Conservation (phyloP, 2,113 vertebrate species). For the Pampusana beccarii region DNA sequence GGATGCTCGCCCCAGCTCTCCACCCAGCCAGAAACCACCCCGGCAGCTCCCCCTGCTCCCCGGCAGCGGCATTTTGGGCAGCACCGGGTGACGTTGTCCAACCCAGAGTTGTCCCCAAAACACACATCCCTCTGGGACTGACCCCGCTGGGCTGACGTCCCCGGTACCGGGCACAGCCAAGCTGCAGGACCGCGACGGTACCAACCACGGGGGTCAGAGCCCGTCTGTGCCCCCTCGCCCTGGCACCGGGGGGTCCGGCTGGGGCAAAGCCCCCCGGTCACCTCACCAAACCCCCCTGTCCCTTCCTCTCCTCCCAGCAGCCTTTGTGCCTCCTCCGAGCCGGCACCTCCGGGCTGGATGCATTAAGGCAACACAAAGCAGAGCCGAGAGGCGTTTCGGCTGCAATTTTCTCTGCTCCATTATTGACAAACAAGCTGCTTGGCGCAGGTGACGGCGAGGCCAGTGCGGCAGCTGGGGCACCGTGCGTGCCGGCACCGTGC, state of each 20-base stretch:
- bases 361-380: conserved; percentile 62
- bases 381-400: conserved; percentile 45
- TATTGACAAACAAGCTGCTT: conserved; percentile 73
- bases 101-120: background rate
- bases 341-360: background rate
- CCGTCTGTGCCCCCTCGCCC: background rate
- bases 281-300: background rate
- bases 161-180: background rate
- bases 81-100: background rate
- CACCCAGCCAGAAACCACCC: background rate
- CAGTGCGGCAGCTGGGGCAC: conserved; percentile 25
- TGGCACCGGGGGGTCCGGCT: rapidly evolving
- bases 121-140: background rate
- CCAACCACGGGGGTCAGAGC: background rate
- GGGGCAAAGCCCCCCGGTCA: rapidly evolving
- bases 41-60: background rate
- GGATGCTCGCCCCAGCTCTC: background rate
- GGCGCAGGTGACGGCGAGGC: conserved; percentile 39
- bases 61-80: background rate
- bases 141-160: background rate
- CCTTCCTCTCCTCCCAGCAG: background rate
- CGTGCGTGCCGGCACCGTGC: background rate
- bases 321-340: background rate
- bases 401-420: conserved; percentile 68
- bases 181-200: rapidly evolving